Percentiles rank a stretch among this genome's conserved stretches.
Conservation (phyloP, 2,797 vertebrate species). For the Sebastes trivittatus region DNA sequence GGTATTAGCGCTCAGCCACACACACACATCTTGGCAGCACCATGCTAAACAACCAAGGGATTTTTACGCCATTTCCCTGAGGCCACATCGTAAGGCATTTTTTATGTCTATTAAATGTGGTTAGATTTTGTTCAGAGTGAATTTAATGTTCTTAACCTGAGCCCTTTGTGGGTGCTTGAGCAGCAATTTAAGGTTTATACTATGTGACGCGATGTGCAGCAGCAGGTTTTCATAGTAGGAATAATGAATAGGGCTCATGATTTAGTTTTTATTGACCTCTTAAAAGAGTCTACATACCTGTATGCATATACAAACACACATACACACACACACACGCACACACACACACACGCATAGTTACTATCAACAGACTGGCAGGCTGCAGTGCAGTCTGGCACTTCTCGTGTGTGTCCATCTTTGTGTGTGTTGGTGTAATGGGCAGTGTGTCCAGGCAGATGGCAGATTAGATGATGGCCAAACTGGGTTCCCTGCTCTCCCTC, state of each 20-base stretch:
- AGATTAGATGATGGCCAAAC: slow-evolving; percentile 67
- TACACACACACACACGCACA: neutral
- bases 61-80: slow-evolving; percentile 4
- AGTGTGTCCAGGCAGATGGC: slow-evolving; percentile 75
- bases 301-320: slow-evolving; percentile 1
- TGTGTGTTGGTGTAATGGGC: slow-evolving; percentile 23
- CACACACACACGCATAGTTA: neutral
- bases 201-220: neutral
- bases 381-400: slow-evolving; percentile 54
- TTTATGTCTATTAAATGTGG: slow-evolving; percentile 1
- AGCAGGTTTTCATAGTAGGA: slow-evolving; percentile 6
- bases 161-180: neutral
- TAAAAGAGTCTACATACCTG: slow-evolving; percentile 15
- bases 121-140: neutral
- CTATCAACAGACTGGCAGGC: slow-evolving; percentile 47
- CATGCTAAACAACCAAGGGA: slow-evolving; percentile 16
- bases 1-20: slow-evolving; percentile 15
- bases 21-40: slow-evolving; percentile 5
- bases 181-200: slow-evolving; percentile 3
- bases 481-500: slow-evolving; percentile 31
- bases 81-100: slow-evolving; percentile 12
- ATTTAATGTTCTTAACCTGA: neutral
- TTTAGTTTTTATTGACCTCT: neutral
- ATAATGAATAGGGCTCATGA: slow-evolving; percentile 19
- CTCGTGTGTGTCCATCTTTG: neutral